Evolutionary conservation across 2,797 vertebrate species (phyloP), one percentile per base, ranked within the genome.

Genomic region (Spheniscus humboldti): DNA sequence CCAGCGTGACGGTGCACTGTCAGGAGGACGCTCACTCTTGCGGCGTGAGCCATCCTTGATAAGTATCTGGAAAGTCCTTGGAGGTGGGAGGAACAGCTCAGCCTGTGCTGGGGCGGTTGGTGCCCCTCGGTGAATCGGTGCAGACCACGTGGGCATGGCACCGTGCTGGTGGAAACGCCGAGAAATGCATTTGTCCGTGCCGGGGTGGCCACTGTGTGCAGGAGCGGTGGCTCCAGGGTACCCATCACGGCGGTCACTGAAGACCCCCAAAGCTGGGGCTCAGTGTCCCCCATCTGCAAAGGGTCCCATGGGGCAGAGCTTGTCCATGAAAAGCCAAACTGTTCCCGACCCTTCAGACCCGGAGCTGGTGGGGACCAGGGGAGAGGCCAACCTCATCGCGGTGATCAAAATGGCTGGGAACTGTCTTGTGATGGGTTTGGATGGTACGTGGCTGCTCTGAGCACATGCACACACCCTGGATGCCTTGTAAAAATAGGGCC

Each of bases 261-360:
- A 48, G 10, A 18, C 7, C 28, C 55, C 52, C 19, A 23, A 68
- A 9, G 0, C 12, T 0, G 4, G 7, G 10, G 0, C 19, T 16
- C 6, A 0, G 35, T 0, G 24, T 37, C 22, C 24, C 9, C 13
- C 11, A 3, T n/a, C 30, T 24, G 13, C 17, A 28, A 28, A 18
- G 4, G 33, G 10, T 73, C 57, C 57, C 2, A 4, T 0, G 18
- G 24, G 6, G 50, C 9, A 2, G 53, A 43, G 12, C 43, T 68
- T 4, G 0, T 11, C 60, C 16, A 1, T 0, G 9, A 79, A 27
- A n/a, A 71, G 17, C 30, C 73, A 6, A 25, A 50, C 2, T 1
- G 7, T 18, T 57, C 39, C 64, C 0, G 0, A 13, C 0, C 47
- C 55, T 48, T 18, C 57, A 5, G 2, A 15, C 19, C 5, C 0